phyloP scores from a whole-genome alignment of 2,113 vertebrate genomes.

The Rhegmatorhina hoffmannsi region DNA sequence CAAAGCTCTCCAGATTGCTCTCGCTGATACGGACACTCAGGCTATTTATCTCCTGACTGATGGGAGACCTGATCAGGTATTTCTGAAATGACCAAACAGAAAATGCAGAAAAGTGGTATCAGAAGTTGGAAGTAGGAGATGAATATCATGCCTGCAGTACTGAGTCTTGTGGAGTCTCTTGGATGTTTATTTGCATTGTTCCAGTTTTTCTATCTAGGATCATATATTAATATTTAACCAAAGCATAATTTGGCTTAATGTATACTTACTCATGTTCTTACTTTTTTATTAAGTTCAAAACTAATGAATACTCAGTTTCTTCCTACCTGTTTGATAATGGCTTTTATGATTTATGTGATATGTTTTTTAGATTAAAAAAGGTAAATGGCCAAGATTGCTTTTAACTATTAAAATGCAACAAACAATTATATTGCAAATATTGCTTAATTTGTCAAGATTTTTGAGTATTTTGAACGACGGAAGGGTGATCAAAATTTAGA shows the following conservation, averaged over 20 bases:
- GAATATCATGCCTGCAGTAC: not conserved
- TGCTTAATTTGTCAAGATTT: not conserved
- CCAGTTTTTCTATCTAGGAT: not conserved
- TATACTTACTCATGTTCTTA: not conserved
- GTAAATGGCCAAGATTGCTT: not conserved
- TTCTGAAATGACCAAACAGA: not conserved
- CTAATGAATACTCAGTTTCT: not conserved
- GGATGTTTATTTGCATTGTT: not conserved
- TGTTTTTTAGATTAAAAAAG: not conserved
- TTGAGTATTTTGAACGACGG: not conserved
- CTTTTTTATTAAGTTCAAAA: not conserved
- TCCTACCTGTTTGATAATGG: not conserved
- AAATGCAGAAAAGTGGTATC: not conserved
- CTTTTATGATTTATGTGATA: not conserved
- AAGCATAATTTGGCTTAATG: not conserved
- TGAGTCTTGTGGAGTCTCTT: not conserved
- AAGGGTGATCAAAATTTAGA: not conserved
- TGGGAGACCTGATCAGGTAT: conserved; percentile 85
- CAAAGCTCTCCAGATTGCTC: conserved; percentile 76
- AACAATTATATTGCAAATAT: not conserved
- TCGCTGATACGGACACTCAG: conserved; percentile 74
- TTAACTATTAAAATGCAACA: not conserved
- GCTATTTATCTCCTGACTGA: conserved; percentile 83
- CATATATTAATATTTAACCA: not conserved
- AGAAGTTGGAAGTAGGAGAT: not conserved